Evolutionary conservation across 2,113 vertebrate species (phyloP).

Genomic region (Forbesichthys agassizii): DNA sequence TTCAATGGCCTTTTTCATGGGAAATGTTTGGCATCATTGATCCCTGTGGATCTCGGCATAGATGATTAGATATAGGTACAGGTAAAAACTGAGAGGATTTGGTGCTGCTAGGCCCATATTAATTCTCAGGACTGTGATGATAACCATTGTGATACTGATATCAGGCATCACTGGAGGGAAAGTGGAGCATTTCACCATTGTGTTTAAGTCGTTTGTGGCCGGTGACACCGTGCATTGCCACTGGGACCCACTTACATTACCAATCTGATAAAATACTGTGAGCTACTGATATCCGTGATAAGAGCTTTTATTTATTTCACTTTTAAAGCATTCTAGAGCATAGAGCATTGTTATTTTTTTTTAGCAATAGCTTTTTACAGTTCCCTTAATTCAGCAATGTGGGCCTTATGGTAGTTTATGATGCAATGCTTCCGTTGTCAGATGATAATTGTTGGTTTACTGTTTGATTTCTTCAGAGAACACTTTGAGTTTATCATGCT

Average conservation of each 20-base stretch:
- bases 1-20: conserved; percentile 23
- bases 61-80: conserved; percentile 27
- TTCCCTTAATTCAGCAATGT: conserved; percentile 38
- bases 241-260: conserved; percentile 48
- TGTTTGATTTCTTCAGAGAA: conserved; percentile 1
- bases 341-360: conserved; percentile 6
- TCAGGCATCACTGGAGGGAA: conserved; percentile 22
- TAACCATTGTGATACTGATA: no score
- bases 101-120: conserved; percentile 28
- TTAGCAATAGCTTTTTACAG: conserved; percentile 22
- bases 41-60: conserved; percentile 26
- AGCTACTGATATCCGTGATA: conserved; percentile 38
- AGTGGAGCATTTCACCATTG: conserved; percentile 55
- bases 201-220: conserved; percentile 39
- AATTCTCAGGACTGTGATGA: not conserved
- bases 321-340: conserved; percentile 30
- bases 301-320: conserved; percentile 45
- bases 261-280: conserved; percentile 56
- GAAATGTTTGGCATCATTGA: conserved; percentile 38
- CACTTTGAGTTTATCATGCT: not conserved
- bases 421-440: conserved; percentile 19
- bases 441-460: conserved; percentile 31
- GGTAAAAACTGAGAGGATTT: not conserved
- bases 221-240: conserved; percentile 28
- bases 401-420: conserved; percentile 20